Conservation (phyloP, 64 coral and sea anemone genomes). For the Montipora sp. region DNA sequence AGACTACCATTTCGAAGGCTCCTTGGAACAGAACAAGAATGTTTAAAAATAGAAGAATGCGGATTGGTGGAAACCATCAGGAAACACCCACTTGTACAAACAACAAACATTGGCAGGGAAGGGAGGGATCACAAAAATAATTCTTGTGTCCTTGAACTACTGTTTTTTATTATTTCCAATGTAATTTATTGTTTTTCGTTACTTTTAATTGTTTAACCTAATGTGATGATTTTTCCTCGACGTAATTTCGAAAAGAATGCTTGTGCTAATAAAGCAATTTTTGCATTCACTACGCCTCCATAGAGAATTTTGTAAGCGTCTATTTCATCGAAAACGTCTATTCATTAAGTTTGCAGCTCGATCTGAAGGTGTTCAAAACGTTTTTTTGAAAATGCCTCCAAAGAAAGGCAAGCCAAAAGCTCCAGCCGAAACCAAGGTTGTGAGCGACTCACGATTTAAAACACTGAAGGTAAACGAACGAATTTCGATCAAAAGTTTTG, state of each 20-base stretch:
- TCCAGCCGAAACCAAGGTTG: slow-evolving; percentile 46
- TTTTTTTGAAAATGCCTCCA: slow-evolving; percentile 76
- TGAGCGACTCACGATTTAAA: slow-evolving; percentile 76
- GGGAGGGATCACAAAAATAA: background rate
- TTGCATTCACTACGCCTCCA: background rate
- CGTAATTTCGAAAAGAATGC: background rate
- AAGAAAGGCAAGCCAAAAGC: slow-evolving; percentile 58
- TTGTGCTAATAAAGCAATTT: background rate
- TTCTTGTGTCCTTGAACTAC: background rate
- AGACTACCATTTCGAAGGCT: background rate
- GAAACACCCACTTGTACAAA: background rate
- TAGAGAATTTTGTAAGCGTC: background rate
- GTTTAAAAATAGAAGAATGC: slow-evolving; percentile 32
- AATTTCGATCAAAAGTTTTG: slow-evolving; percentile 78
- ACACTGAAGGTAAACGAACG: slow-evolving; percentile 66
- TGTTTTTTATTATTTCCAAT: background rate
- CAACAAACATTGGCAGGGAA: background rate
- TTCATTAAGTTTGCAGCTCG: background rate
- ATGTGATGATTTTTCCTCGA: background rate
- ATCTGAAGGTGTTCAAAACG: background rate
- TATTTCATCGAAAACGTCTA: background rate
- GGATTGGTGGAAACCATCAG: background rate
- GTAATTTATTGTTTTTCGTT: background rate
- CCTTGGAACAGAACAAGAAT: background rate
- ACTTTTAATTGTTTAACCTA: background rate